Conservation (phyloP, 2,797 vertebrate genomes). For the Xenops minutus region DNA sequence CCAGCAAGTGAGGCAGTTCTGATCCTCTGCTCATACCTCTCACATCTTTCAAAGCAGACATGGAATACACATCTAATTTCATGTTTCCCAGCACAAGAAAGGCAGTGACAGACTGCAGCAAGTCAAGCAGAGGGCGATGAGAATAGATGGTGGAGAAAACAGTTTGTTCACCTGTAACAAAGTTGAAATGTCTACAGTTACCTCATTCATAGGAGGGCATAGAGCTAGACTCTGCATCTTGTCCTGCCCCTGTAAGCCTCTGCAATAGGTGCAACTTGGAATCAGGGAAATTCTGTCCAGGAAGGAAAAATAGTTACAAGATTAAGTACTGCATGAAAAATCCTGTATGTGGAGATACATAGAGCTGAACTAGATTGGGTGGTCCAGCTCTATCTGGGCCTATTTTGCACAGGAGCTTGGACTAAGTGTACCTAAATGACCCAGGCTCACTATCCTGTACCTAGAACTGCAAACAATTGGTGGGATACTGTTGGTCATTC, state of each 20-base stretch:
- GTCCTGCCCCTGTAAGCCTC: too few relatives aligned
- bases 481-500: neutral
- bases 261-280: neutral
- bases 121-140: neutral
- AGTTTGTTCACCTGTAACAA: neutral
- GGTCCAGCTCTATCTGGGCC: neutral
- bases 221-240: neutral
- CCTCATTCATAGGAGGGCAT: fast-evolving
- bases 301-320: neutral
- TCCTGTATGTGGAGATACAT: fast-evolving
- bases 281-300: neutral
- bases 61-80: too few relatives aligned
- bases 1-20: too few relatives aligned
- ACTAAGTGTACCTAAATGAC: neutral
- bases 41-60: neutral
- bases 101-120: neutral
- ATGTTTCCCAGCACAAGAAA: neutral
- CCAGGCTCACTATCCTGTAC: neutral
- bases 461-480: neutral
- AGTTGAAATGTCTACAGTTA: neutral
- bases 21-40: neutral
- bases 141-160: neutral
- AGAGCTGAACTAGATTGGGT: neutral
- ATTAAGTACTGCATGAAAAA: neutral
- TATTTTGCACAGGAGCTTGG: neutral